A percentile compares a stretch with the other conserved stretches of the same genome.
phyloP scores from a whole-genome alignment of 2,113 vertebrate genomes.

The Heptranchias perlo region DNA sequence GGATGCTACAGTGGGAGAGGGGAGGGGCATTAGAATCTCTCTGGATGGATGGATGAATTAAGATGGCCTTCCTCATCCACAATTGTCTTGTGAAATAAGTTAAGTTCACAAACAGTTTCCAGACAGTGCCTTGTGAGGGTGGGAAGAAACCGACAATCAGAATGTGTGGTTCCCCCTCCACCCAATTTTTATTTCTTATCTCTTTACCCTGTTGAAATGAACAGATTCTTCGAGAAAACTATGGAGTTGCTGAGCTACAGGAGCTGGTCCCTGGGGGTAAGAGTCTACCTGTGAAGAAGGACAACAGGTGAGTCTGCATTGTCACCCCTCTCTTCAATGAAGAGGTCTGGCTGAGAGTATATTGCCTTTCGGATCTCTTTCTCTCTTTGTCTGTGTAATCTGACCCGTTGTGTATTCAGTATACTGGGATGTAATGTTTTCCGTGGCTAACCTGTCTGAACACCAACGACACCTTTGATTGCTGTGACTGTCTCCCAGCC shows the following conservation, averaged over 20 bases:
- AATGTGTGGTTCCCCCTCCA: background rate
- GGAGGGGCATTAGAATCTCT: background rate
- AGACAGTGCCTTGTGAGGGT: background rate
- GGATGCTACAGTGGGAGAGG: background rate
- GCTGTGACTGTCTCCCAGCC: no score
- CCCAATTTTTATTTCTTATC: background rate
- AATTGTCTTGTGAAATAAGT: background rate
- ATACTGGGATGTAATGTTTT: no score
- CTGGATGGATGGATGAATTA: background rate
- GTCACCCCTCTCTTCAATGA: background rate
- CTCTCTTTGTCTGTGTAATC: no score
- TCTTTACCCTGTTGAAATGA: slow-evolving; percentile 6
- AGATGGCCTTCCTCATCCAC: background rate
- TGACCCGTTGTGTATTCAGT: no score
- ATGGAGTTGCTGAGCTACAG: slow-evolving; percentile 81
- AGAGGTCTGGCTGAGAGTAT: background rate
- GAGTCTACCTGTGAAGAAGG: slow-evolving; percentile 69
- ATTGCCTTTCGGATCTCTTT: no score
- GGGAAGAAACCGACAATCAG: background rate
- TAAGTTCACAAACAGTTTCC: background rate
- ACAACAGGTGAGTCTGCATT: slow-evolving; percentile 69
- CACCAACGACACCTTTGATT: no score
- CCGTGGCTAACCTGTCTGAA: no score
- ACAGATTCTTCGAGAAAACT: slow-evolving; percentile 89
- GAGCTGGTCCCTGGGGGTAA: slow-evolving; percentile 82